Percentiles rank a stretch among this genome's conserved stretches.
These are phyloP conservation scores for Catamblyrhynchus diadema DNA, from an alignment of 2,797 vertebrate species.

Conservation along the genomic window DNA sequence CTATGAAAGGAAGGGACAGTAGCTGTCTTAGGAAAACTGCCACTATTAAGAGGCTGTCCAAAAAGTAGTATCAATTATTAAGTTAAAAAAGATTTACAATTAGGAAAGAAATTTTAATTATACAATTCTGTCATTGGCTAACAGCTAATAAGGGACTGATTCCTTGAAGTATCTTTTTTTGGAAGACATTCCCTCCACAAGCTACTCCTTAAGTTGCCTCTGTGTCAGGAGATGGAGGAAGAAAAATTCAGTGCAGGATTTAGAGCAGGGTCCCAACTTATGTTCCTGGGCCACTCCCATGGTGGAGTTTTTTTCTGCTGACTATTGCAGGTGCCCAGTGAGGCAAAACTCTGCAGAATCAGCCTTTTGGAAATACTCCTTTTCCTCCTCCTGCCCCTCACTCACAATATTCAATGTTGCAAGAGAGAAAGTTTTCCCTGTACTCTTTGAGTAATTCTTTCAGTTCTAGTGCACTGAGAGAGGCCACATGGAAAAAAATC, in stretches of 20 bases:
- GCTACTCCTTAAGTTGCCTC: background rate
- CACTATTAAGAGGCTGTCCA: background rate
- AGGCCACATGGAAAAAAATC: background rate
- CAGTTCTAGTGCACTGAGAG: background rate
- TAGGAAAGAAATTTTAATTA: background rate
- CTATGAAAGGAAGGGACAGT: background rate
- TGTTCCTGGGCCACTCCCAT: background rate
- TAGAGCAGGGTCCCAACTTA: background rate
- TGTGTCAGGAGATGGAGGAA: background rate
- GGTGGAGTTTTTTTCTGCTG: background rate
- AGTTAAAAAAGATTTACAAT: background rate
- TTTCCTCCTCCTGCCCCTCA: background rate
- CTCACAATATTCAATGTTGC: background rate
- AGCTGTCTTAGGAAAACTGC: background rate
- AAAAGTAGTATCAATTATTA: background rate
- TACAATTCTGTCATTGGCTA: background rate
- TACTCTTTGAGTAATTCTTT: background rate
- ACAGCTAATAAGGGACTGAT: background rate
- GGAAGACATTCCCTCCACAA: background rate
- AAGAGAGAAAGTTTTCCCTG: background rate
- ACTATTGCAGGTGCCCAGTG: background rate
- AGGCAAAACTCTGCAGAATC: background rate
- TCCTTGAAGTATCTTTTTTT: background rate
- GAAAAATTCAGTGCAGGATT: background rate
- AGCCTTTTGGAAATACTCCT: background rate